Evolutionary conservation across 2,113 vertebrate genomes (phyloP), one percentile per base, ranked within the genome.

Genomic region (Sardina pilchardus): DNA sequence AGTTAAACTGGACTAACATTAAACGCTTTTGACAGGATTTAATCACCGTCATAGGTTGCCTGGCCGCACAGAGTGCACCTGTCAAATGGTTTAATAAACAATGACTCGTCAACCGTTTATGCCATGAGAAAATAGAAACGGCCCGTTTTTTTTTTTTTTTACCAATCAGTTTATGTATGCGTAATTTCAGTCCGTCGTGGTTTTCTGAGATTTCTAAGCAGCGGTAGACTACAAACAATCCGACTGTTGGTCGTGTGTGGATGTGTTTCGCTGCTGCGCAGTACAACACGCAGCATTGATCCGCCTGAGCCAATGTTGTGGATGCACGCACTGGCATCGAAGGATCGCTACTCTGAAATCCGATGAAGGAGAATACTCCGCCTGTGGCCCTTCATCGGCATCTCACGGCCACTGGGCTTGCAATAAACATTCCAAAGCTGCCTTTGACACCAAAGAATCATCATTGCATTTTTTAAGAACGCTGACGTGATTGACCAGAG

Each of bases 251-350:
- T 78, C 34, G 86, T 86, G 86, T 82, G 88, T 59, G 53, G 19
- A 21, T 59, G 14, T 83, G 30, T 84, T 80, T 91, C 88, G 91
- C 85, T 88, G 90, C 89, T 92, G 94, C 93, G 93, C 93, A 93
- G 93, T 90, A 86, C 4, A 89, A 86, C 93, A 93, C 93, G 94
- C 94, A 94, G 92, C 91, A 94, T 85, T 91, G 93, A 93, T 87
- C 92, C 93, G 90, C 88, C 83, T 82, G 83, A 93, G 93, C 81
- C 30, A 78, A 36, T 78, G 71, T 78, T 78, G 30, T 78, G 71
- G 71, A 91, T 92, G 86, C 91, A 91, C 93, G 88, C 89, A 86
- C 89, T 90, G 92, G 91, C 93, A 93, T 85, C 92, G 90, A 84
- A 86, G 87, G 91, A 93, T 90, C 88, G 90, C 89, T 92, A 91